Percentiles rank a stretch among this genome's conserved stretches.
Evolutionary conservation across 2,888 invertebrate genomes (phyloP).

Genomic region (Rhagophthalmus giganteus): DNA sequence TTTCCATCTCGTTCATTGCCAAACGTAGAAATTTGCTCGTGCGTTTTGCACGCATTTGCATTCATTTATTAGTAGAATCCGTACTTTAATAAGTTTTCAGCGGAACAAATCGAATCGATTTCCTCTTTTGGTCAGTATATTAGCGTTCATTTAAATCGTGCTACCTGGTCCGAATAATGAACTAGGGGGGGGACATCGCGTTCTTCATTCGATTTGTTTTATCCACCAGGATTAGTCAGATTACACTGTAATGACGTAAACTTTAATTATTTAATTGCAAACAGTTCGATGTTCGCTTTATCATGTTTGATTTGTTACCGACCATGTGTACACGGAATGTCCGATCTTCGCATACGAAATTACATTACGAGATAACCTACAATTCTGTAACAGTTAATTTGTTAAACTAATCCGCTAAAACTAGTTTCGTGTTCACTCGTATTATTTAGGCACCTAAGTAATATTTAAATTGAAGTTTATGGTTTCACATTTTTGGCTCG

Average conservation of each 20-base stretch:
- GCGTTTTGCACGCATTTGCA: constrained; percentile 13
- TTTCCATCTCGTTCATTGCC: no score
- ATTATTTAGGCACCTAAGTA: no score
- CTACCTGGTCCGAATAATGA: constrained; percentile 34
- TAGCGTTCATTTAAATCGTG: constrained; percentile 29
- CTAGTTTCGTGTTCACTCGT: no score
- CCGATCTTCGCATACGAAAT: constrained; percentile 1
- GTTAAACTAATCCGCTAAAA: neutral
- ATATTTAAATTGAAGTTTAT: no score
- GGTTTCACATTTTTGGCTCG: no score
- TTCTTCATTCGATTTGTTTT: constrained; percentile 29
- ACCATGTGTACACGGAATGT: neutral
- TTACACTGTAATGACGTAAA: constrained; percentile 31
- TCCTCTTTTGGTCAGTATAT: constrained; percentile 29
- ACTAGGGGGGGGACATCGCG: constrained; percentile 6
- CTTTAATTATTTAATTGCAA: constrained; percentile 29
- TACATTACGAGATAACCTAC: constrained; percentile 1
- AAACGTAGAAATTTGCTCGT: no score
- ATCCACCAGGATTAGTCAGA: constrained; percentile 21
- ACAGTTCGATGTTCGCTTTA: constrained; percentile 22
- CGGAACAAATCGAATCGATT: constrained; percentile 33
- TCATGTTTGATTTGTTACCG: constrained; percentile 25
- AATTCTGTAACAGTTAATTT: neutral
- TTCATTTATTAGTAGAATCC: constrained; percentile 18
- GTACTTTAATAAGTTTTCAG: constrained; percentile 28